Percentiles rank a stretch among this genome's conserved stretches.
Conservation (phyloP, 2,888 invertebrate genomes). For the Drosophila anceps region DNA sequence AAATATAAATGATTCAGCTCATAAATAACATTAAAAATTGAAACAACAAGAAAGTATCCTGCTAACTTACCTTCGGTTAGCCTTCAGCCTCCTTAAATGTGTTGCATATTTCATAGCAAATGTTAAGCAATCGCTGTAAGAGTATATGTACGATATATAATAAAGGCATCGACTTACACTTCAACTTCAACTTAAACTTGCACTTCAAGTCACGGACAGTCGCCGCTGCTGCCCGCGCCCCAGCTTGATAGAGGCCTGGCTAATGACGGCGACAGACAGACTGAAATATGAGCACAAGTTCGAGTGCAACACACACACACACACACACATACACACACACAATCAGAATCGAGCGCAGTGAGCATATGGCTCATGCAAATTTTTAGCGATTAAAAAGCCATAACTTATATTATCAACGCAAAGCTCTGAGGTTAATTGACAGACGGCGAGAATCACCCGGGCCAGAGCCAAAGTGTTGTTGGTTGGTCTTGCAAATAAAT, state of each 20-base stretch:
- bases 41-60: neutral
- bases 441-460: conserved; percentile 71
- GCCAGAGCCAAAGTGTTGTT: conserved; percentile 46
- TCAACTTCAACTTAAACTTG: conserved; percentile 56
- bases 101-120: neutral
- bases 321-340: conserved; percentile 15
- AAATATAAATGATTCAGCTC: neutral
- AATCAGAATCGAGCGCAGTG: conserved; percentile 9
- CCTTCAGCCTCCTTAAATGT: neutral
- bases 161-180: conserved; percentile 44
- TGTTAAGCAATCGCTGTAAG: neutral
- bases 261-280: conserved; percentile 58
- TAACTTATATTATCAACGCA: conserved; percentile 83
- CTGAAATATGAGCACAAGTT: conserved; percentile 72
- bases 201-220: conserved; percentile 53
- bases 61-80: neutral
- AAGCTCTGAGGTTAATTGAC: conserved; percentile 81
- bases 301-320: conserved; percentile 47
- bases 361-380: conserved; percentile 72
- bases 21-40: neutral
- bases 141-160: conserved; percentile 8
- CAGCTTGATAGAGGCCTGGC: conserved; percentile 45
- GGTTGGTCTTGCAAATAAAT: conserved; percentile 63
- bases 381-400: conserved; percentile 82
- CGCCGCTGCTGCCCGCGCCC: neutral